Evolutionary conservation across 92 coral and sea anemone species (phyloP).

Genomic region (Actinernus sp.): DNA sequence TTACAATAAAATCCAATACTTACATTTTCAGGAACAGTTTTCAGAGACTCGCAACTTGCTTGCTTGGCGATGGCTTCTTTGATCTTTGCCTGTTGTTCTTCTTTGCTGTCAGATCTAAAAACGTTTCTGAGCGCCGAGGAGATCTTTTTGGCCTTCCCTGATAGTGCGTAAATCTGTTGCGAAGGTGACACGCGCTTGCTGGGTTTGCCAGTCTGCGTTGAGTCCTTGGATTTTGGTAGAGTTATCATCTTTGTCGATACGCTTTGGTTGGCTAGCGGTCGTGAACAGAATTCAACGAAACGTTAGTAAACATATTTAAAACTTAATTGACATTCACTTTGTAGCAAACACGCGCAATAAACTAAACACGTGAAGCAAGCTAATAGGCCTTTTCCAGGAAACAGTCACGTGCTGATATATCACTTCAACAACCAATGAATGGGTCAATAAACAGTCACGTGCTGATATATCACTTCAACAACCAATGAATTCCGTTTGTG

Average conservation of each 20-base stretch:
- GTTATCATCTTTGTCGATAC: slow-evolving; percentile 81
- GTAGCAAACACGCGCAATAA: no score
- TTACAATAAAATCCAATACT: slow-evolving; percentile 4
- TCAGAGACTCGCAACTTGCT: slow-evolving; percentile 41
- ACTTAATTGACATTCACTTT: no score
- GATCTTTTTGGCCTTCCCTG: slow-evolving; percentile 79
- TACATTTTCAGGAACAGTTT: slow-evolving; percentile 31
- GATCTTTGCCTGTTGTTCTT: slow-evolving; percentile 54
- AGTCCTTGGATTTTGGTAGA: slow-evolving; percentile 46
- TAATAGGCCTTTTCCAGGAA: no score
- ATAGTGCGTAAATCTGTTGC: slow-evolving; percentile 72
- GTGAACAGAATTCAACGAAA: no score
- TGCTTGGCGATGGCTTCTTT: slow-evolving; percentile 45
- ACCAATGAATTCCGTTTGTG: no score
- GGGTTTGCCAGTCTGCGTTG: slow-evolving; percentile 51
- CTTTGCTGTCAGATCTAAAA: slow-evolving; percentile 77
- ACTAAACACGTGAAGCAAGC: no score
- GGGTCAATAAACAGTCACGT: no score
- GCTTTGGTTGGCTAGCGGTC: slow-evolving; percentile 83
- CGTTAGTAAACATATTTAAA: no score
- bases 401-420: no score
- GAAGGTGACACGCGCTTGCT: slow-evolving; percentile 81
- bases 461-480: no score
- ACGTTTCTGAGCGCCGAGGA: slow-evolving; percentile 88
- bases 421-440: no score